Evolutionary conservation across 2,113 vertebrate species (phyloP), one percentile per base, ranked within the genome.

Genomic region (Pandion haliaetus): DNA sequence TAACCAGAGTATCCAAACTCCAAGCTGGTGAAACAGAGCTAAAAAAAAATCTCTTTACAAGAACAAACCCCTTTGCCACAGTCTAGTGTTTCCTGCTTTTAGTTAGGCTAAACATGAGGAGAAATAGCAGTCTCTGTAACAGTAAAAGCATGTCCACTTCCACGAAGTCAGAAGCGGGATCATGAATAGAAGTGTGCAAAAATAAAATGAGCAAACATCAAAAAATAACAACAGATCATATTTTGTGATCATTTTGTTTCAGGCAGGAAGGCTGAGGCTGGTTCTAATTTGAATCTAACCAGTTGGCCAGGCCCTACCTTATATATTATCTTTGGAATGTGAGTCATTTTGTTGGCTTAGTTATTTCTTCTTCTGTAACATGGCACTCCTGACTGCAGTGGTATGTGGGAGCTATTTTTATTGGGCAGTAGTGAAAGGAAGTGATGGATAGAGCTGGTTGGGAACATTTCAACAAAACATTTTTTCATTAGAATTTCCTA

Each of bases 281-380:
- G 92, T 96, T 97, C 94, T 83, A 96, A 97, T 97, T 97, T 96
- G 96, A 92, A 83, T 84, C 5, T 12, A 96, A 96, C 90, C 90
- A 89, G 94, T 92, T 94, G 97, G 96, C 95, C 85, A 44, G 92
- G 95, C 90, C 86, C 96, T 97, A 94, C 95, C 96, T 96, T 96
- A 95, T 92, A 95, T 95, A 97, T 97, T 97, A 96, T 96, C 97
- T 97, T 96, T 97, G 97, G 96, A 96, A 97, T 96, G 96, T 45
- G 92, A 97, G 97, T 97, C 88, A 95, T 97, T 97, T 94, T 93
- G 95, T 96, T 97, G 97, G 95, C 90, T 95, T 95, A 91, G 90
- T 88, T 95, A 91, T 97, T 97, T 86, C 82, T 91, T 92, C 88
- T 95, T 91, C 92, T 92, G 95, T 96, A 97, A 97, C 88, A 97